Evolutionary conservation across 2,113 vertebrate species (phyloP), one percentile per base, ranked within the genome.

Genomic region (Gymnorhina tibicen): DNA sequence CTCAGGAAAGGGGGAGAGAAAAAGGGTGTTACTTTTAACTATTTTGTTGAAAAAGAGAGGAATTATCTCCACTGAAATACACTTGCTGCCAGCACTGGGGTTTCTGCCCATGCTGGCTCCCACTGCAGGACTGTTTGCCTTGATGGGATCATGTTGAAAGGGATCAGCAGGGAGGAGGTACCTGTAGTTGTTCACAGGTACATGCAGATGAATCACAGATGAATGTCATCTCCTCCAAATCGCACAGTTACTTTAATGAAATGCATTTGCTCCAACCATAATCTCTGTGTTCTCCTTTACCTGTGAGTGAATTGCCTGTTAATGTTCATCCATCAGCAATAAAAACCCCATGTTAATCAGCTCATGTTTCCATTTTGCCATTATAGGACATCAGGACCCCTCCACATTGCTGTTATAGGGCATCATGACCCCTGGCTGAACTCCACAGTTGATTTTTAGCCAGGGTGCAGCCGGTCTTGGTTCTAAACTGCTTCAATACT

Each of bases 291-390:
- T 93, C 22, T 62, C 28, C 41, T 92, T 91, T 66, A 76, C 55
- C 78, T 41, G 64, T 1, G 14, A 62, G 55, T 30, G 42, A 85
- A 72, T 64, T 67, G 18, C 37, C 42, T 62, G 39, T 62, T 87
- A 37, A 82, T 42, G n/a, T 78, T 77, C 44, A 81, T 68, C 74
- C 60, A 81, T 14, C 83, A 83, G 63, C 79, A 88, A 82, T 50
- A 89, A 89, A 92, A 89, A 0, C 8, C 33, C 0, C 1, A 3
- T 5, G 46, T 52, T 67, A 53, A 53, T 66, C 26, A 53, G 46
- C 22, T 80, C 8, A 42, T 20, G 13, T 66, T 86, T 87, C 58
- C 37, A 35, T 76, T 79, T 84, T 89, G 59, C 30, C 41, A 9
- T 70, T 74, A 33, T 6, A 41, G 32, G 32, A 64, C 62, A 73